Conservation (phyloP, 2,888 invertebrate species). For the Epinotia demarniana region DNA sequence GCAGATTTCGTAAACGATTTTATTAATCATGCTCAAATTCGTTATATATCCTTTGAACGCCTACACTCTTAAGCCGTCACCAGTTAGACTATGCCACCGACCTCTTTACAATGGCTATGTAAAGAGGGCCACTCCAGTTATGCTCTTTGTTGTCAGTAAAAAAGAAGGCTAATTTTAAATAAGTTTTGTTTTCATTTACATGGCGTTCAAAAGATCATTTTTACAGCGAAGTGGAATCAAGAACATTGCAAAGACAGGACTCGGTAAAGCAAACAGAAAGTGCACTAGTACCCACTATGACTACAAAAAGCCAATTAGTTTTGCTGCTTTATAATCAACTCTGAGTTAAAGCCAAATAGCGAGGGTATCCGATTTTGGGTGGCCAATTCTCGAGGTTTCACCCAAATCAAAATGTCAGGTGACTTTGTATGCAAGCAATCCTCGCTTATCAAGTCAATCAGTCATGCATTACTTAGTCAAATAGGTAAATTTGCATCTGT, state of each 20-base stretch:
- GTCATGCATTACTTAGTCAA: too few species aligned
- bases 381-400: neutral
- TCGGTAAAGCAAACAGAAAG: neutral
- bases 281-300: neutral
- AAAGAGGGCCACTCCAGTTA: too few species aligned
- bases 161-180: neutral
- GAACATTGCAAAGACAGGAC: neutral
- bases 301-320: neutral
- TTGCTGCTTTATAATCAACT: neutral
- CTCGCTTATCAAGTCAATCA: too few species aligned
- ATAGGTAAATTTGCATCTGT: too few species aligned
- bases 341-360: neutral
- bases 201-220: neutral
- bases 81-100: too few species aligned
- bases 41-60: neutral
- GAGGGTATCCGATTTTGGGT: neutral
- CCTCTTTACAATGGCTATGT: too few species aligned
- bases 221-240: neutral
- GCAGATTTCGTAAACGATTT: neutral
- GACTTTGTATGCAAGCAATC: too few species aligned
- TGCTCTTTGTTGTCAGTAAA: too few species aligned
- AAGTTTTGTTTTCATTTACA: neutral
- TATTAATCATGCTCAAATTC: too few species aligned
- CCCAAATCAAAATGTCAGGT: neutral
- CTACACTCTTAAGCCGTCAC: neutral